A percentile compares a stretch with the other conserved stretches of the same genome.
phyloP scores from a whole-genome alignment of 2,888 invertebrate genomes.

The Fragum fragum region DNA sequence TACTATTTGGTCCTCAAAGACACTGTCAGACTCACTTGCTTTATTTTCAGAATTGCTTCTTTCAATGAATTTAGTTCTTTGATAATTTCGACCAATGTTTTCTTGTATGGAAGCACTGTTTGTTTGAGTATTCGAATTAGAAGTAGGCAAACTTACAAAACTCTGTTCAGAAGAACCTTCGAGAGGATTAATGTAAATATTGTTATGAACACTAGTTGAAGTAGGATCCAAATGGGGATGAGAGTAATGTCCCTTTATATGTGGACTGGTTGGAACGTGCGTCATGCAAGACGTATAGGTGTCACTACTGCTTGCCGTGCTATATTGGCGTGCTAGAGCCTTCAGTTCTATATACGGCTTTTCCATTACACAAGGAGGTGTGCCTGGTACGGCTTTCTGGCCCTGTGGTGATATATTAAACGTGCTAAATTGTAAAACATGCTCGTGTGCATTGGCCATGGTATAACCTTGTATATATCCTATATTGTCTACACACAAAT shows the following conservation, averaged over 20 bases:
- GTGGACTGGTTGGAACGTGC: constrained; percentile 90
- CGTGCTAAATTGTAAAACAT: constrained; percentile 56
- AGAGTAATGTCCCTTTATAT: constrained; percentile 60
- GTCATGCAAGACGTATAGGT: constrained; percentile 99
- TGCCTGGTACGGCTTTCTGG: constrained; percentile 40
- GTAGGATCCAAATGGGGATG: constrained; percentile 38
- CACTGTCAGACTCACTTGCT: constrained; percentile 60
- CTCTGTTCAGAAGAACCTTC: constrained; percentile 70
- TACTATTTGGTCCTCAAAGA: constrained; percentile 76
- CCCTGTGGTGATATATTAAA: constrained; percentile 66
- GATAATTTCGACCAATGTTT: constrained; percentile 40
- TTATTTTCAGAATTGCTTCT: constrained; percentile 53
- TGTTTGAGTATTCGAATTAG: constrained; percentile 53
- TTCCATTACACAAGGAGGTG: constrained; percentile 62
- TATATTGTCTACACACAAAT: constrained; percentile 7
- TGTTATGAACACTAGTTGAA: constrained; percentile 67
- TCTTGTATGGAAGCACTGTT: constrained; percentile 63
- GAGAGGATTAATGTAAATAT: constrained; percentile 86
- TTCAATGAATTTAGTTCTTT: constrained; percentile 29
- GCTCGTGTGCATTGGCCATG: constrained; percentile 29
- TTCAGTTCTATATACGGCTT: constrained; percentile 83
- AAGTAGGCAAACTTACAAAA: constrained; percentile 56
- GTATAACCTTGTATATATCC: constrained; percentile 10
- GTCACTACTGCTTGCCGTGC: constrained; percentile 94
- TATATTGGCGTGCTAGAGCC: constrained; percentile 81